These are phyloP conservation scores for Lethrus apterus DNA, from an alignment of 1,140 invertebrate genomes.

Conservation along the genomic window DNA sequence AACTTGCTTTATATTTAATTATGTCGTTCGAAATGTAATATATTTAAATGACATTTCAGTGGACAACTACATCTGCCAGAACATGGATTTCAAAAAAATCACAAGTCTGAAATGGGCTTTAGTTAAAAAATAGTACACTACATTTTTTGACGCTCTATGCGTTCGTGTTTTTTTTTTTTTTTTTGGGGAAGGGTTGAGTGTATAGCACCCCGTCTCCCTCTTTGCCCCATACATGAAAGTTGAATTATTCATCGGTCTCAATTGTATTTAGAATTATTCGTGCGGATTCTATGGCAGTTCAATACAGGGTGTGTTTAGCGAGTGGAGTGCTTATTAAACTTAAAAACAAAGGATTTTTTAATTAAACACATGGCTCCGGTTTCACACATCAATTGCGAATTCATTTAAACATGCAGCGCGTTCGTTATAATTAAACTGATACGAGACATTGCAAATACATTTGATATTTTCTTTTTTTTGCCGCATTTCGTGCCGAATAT, in stretches of 20 bases:
- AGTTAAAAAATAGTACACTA: no score
- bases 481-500: no score
- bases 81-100: constrained; percentile 37
- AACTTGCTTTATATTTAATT: no score
- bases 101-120: no score
- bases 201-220: no score
- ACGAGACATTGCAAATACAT: constrained; percentile 32
- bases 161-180: no score
- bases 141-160: no score
- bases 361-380: constrained; percentile 35
- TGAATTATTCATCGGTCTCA: constrained; percentile 25
- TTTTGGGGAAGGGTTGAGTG: no score
- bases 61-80: no score
- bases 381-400: constrained; percentile 38
- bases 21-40: no score
- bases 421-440: constrained; percentile 35
- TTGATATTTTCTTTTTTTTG: no score
- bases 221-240: constrained; percentile 17
- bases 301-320: constrained; percentile 30
- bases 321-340: constrained; percentile 36
- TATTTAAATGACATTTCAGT: no score
- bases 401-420: constrained; percentile 34
- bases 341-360: constrained; percentile 39
- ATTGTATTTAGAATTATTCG: constrained; percentile 32
- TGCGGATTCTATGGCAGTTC: constrained; percentile 30